A percentile compares a stretch with the other conserved stretches of the same genome.
These are phyloP conservation scores for Cassiopea andromeda DNA, from an alignment of 30 jellyfish, hydroid and myxozoan genomes.

Conservation along the genomic window DNA sequence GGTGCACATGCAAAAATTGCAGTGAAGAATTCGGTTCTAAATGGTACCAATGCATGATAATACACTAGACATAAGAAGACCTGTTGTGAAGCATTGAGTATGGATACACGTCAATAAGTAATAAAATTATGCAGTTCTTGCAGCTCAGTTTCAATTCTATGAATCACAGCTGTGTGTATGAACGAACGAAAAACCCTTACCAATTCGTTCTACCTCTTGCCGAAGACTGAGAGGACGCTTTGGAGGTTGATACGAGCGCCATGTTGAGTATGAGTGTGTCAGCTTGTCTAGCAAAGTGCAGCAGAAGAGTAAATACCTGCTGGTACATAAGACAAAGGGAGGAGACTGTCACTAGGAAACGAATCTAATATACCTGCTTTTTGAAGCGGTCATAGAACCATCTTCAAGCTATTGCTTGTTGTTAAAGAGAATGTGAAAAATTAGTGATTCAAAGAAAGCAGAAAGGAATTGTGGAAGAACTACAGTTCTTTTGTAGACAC, in stretches of 20 bases:
- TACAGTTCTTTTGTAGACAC: neutral
- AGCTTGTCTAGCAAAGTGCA: neutral
- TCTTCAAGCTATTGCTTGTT: neutral
- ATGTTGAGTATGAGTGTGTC: neutral
- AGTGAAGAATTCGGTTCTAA: too few species aligned
- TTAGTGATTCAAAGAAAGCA: neutral
- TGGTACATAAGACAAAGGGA: neutral
- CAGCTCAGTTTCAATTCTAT: neutral
- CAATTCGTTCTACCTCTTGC: constrained; percentile 5
- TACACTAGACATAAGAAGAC: too few species aligned
- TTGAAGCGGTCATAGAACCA: neutral
- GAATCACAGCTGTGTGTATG: neutral
- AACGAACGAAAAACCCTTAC: neutral
- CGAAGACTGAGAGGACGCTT: neutral
- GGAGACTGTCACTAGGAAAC: neutral
- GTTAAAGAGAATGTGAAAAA: neutral
- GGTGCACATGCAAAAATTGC: too few species aligned
- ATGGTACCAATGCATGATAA: too few species aligned
- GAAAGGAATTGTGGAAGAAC: neutral
- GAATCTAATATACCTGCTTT: neutral
- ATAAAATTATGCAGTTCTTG: too few species aligned
- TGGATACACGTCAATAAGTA: too few species aligned
- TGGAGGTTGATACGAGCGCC: neutral
- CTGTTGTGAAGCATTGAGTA: too few species aligned
- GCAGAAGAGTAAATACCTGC: neutral